A percentile compares a stretch with the other conserved stretches of the same genome.
Evolutionary conservation across 2,888 invertebrate genomes (phyloP).

Genomic region (Caenorhabditis parvicauda): DNA sequence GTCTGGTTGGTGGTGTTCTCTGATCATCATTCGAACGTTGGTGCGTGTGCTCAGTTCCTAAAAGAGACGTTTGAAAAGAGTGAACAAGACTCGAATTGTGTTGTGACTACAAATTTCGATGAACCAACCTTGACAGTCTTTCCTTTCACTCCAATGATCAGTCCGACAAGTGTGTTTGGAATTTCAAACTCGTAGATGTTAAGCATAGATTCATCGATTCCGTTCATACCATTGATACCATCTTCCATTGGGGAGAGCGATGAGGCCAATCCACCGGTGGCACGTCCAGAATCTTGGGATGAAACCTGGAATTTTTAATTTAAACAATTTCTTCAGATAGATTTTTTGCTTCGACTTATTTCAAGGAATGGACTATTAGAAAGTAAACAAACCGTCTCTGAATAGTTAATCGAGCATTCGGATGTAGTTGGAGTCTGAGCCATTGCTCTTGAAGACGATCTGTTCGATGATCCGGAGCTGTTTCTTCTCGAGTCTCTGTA

Average conservation of each 20-base stretch:
- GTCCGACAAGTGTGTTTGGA: conserved; percentile 61
- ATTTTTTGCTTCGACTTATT: too few species aligned
- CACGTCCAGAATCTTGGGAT: conserved; percentile 58
- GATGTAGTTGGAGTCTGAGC: conserved; percentile 14
- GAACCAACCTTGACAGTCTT: conserved; percentile 58
- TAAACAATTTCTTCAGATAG: too few species aligned
- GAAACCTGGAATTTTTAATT: conserved; percentile 52
- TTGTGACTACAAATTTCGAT: neutral
- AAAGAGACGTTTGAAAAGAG: conserved; percentile 5
- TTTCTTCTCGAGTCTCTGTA: too few species aligned
- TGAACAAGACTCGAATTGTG: neutral
- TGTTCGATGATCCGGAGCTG: neutral
- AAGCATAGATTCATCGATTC: too few species aligned
- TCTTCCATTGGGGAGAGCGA: conserved; percentile 44
- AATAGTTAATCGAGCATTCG: conserved; percentile 8
- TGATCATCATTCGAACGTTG: conserved; percentile 58
- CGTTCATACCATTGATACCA: conserved; percentile 2
- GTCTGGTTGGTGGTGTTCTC: conserved; percentile 54
- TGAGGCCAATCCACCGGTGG: conserved; percentile 53
- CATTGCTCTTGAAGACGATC: neutral
- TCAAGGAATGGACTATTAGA: too few species aligned
- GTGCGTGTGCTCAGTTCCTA: conserved; percentile 58
- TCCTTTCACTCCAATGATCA: conserved; percentile 61
- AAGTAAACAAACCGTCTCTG: conserved; percentile 18
- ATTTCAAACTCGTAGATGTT: conserved; percentile 63